A percentile compares a stretch with the other conserved stretches of the same genome.
Conservation (phyloP, 2,797 vertebrate genomes). For the Hemitrygon akajei region DNA sequence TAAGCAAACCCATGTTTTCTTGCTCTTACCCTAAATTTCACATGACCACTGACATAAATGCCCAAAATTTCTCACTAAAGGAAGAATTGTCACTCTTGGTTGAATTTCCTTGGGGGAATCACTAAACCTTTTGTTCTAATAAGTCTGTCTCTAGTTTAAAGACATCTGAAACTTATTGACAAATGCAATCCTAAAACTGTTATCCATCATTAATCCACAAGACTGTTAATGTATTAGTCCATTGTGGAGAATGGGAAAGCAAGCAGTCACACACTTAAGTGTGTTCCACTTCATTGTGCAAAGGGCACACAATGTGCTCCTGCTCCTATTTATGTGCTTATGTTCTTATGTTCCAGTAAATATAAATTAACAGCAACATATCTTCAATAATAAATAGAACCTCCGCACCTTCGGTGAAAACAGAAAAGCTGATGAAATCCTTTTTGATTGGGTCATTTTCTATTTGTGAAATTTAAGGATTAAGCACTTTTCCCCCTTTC, state of each 20-base stretch:
- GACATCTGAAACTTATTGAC: slow-evolving; percentile 15
- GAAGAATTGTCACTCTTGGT: too few species aligned
- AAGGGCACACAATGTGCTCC: background rate
- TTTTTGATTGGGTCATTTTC: background rate
- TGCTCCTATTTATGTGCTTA: background rate
- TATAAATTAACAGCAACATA: background rate
- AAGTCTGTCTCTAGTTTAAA: background rate
- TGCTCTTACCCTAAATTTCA: background rate
- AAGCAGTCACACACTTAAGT: background rate
- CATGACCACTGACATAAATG: background rate
- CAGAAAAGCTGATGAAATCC: background rate
- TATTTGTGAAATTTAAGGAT: background rate
- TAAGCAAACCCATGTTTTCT: background rate
- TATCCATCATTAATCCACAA: slow-evolving; percentile 12
- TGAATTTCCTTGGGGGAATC: background rate
- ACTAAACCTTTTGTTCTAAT: background rate
- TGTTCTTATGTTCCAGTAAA: background rate
- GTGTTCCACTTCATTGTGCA: background rate
- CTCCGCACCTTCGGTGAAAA: background rate
- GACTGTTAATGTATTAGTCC: background rate
- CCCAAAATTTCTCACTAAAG: background rate
- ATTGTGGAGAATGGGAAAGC: background rate
- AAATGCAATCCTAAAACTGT: background rate
- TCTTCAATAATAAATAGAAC: background rate
- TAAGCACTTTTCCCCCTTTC: background rate